Evolutionary conservation across 2,113 vertebrate genomes (phyloP).

Genomic region (Solea senegalensis): DNA sequence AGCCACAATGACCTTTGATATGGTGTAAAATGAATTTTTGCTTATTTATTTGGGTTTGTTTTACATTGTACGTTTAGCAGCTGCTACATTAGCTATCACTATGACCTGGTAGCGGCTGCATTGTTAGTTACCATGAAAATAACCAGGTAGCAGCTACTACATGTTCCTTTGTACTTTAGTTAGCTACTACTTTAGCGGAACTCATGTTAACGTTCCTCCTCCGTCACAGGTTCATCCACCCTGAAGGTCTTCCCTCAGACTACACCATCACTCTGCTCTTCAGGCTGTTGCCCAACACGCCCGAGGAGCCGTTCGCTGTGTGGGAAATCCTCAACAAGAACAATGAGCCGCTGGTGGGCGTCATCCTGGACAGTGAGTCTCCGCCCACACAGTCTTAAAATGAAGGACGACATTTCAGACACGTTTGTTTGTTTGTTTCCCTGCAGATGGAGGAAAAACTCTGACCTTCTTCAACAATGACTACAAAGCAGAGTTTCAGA

Average conservation of each 20-base stretch:
- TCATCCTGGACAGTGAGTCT: slow-evolving; percentile 95
- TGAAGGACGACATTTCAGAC: not conserved
- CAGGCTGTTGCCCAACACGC: slow-evolving; percentile 90
- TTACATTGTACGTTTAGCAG: too few species aligned
- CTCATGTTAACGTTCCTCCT: not conserved
- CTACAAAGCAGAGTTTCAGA: slow-evolving; percentile 91
- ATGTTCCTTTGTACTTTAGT: too few species aligned
- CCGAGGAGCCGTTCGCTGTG: slow-evolving; percentile 93
- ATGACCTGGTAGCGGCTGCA: too few species aligned
- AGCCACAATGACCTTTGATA: too few species aligned
- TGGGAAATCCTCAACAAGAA: slow-evolving; percentile 95
- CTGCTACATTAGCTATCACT: too few species aligned
- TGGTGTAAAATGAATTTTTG: too few species aligned
- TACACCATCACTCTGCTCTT: slow-evolving; percentile 95
- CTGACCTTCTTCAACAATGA: slow-evolving; percentile 97
- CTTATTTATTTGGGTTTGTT: too few species aligned
- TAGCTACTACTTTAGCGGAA: too few species aligned
- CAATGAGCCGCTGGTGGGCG: slow-evolving; percentile 91
- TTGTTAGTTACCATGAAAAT: too few species aligned
- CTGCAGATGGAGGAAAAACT: slow-evolving; percentile 91
- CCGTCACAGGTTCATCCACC: slow-evolving; percentile 87
- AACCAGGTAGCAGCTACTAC: too few species aligned
- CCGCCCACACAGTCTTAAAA: too few species aligned
- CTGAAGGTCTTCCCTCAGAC: slow-evolving; percentile 94
- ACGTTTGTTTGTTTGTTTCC: not conserved